Base-by-base conservation (phyloP, 2,888 invertebrate species). In the Branchipolynoe longqiensis region DNA sequence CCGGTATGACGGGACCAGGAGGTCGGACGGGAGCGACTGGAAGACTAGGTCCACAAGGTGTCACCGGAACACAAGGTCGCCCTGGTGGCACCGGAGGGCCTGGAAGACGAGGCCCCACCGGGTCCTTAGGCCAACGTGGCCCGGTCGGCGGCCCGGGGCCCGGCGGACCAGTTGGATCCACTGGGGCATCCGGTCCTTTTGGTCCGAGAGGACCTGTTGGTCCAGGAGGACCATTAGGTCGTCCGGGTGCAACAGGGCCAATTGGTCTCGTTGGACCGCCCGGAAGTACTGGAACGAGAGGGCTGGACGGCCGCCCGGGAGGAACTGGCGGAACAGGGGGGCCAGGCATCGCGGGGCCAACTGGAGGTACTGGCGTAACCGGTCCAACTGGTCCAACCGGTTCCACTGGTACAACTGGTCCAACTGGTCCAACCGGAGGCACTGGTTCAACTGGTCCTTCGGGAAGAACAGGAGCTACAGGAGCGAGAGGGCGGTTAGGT, bases 291-390 rank as follows among this genome's bases (percentile, higher is more conserved):
- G 86, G 86, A 40, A 40, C n/a, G 12, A 54, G 58, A 8, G 87
- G 87, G 41, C 48, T 81, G 4, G 33, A 81, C 48, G 87, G 87
- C n/a, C 28, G 62, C n/a, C 64, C 58, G 25, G 87, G 87, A 56
- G 38, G 36, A 6, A 41, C 40, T 28, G 87, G 87, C 28, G 6
- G 28, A 22, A 62, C 83, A 40, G 88, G 88, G 40, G 28, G 41
- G 36, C 78, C 69, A 31, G 88, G 88, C 31, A 48, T 69, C 25
- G 38, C 40, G n/a, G 88, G 88, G 54, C 25, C 41, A 40, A 78
- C 74, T 36, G 88, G 88, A 64, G 33, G 28, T 18, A 83, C 78
- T 28, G 87, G 87, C 41, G 40, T 36, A 0, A 56, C 82, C 22
- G 82, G 82, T 31, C 58, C 58, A 6, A 82, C 82, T 36, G 82